Conservation (phyloP, 2,888 invertebrate genomes). For the Apodemia duryi region DNA sequence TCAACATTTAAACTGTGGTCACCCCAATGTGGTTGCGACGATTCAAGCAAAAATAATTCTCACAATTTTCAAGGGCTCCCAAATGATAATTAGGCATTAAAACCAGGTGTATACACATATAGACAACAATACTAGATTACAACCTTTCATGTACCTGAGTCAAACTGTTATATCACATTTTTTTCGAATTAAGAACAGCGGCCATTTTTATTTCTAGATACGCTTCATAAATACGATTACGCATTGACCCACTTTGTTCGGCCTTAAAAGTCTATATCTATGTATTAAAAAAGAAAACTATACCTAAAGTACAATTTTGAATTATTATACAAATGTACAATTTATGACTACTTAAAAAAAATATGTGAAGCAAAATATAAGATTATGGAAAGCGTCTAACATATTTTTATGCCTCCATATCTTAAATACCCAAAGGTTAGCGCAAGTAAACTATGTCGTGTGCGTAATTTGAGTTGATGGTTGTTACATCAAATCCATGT, state of each 20-base stretch:
- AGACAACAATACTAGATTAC: conserved; percentile 34
- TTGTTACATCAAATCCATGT: not conserved
- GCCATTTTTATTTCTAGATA: conserved; percentile 36
- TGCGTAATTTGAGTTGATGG: not conserved
- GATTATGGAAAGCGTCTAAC: conserved; percentile 21
- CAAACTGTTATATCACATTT: conserved; percentile 40
- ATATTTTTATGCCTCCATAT: conserved; percentile 20
- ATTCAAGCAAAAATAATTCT: conserved; percentile 26
- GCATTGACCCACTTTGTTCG: conserved; percentile 32
- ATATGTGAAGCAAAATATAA: conserved; percentile 7
- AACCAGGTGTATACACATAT: conserved; percentile 27
- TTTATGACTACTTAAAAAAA: not conserved
- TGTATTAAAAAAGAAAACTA: conserved; percentile 24
- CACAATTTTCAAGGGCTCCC: conserved; percentile 24
- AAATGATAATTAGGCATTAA: conserved; percentile 21
- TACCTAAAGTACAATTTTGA: conserved; percentile 13
- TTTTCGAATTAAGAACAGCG: conserved; percentile 41
- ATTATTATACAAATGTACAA: conserved; percentile 16
- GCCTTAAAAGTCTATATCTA: conserved; percentile 16
- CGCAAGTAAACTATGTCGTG: not conserved
- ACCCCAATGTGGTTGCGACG: conserved; percentile 26
- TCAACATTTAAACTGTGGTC: conserved; percentile 26
- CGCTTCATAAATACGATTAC: conserved; percentile 20
- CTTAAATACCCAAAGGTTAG: not conserved
- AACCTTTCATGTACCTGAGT: conserved; percentile 38